Evolutionary conservation across 2,113 vertebrate genomes (phyloP).

Genomic region (Paracanthobrama guichenoti): DNA sequence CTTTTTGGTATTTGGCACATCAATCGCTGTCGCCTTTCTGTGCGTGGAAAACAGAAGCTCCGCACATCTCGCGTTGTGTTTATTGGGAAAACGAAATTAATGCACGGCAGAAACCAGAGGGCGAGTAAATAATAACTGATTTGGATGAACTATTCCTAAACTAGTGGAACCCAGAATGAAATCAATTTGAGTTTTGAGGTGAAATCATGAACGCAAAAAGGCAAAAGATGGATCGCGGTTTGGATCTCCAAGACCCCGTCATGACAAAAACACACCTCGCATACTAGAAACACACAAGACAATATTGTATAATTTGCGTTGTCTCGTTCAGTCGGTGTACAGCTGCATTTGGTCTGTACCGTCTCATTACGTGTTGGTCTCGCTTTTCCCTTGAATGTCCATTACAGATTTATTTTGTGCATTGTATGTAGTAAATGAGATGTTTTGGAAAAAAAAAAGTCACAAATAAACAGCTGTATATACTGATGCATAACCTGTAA

Average conservation of each 20-base stretch:
- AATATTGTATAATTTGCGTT: conserved; percentile 48
- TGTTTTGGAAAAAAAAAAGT: conserved; percentile 68
- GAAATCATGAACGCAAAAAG: conserved; percentile 14
- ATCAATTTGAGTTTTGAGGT: background rate
- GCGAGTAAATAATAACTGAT: background rate
- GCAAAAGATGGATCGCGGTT: conserved; percentile 23
- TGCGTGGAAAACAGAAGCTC: background rate
- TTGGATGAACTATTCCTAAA: background rate
- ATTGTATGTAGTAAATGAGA: conserved; percentile 75
- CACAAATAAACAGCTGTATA: conserved; percentile 80
- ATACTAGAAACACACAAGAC: conserved; percentile 38
- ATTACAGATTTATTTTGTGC: conserved; percentile 75
- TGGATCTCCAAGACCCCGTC: conserved; percentile 43
- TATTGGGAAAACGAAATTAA: background rate
- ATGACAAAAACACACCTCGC: conserved; percentile 2
- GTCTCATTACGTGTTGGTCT: conserved; percentile 52
- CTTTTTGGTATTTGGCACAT: background rate
- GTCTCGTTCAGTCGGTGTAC: conserved; percentile 38
- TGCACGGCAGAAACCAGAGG: background rate
- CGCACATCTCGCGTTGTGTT: background rate
- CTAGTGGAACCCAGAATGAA: background rate
- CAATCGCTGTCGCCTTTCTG: background rate
- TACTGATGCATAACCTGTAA: conserved; percentile 67
- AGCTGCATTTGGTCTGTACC: background rate
- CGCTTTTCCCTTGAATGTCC: conserved; percentile 62